Base-by-base conservation (phyloP, 2,797 vertebrate genomes). In the Pangasius djambal region DNA sequence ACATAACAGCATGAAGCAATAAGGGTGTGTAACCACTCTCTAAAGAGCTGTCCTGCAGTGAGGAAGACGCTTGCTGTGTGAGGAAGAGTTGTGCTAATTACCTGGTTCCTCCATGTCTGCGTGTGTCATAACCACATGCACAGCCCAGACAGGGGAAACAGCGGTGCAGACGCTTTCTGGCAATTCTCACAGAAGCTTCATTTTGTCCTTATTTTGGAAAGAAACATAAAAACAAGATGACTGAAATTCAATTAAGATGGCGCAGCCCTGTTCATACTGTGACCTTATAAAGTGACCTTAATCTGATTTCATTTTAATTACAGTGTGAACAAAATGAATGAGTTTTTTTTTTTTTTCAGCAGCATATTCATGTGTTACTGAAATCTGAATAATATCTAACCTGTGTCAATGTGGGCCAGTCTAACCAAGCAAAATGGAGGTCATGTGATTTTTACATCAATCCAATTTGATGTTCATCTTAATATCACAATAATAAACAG, bases 11-110 rank as follows among this genome's bases (percentile, higher is more conserved):
- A 12, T 81, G 44, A 31, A 59, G 59, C 50, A 87, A 12, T 82
- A 59, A 37, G 31, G 28, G 15, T 55, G 75, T n/a, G 50, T 83
- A 44, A 70, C 16, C 34, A 48, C 79, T 82, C 52, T 83, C 77
- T 59, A 72, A 83, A 83, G 67, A 83, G 65, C 83, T 12, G 40
- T 69, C 83, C 83, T 69, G 63, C 44, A 31, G 44, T 18, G 22
- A 81, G n/a, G 63, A 87, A 69, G 86, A 69, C 31, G 4, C 83
- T 55, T 2, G 57, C 83, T 67, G 75, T 15, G 86, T 55, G 48
- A 78, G 75, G 75, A 81, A 81, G 75, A 18, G 20, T 74, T 6
- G 67, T 63, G 37, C 16, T 88, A 82, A 88, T 88, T 83, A 82
- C 67, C 52, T 83, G 50, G 52, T 72, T 83, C 67, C 67, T 59